phyloP scores from a whole-genome alignment of 2,888 invertebrate species.

The Adineta ricciae region DNA sequence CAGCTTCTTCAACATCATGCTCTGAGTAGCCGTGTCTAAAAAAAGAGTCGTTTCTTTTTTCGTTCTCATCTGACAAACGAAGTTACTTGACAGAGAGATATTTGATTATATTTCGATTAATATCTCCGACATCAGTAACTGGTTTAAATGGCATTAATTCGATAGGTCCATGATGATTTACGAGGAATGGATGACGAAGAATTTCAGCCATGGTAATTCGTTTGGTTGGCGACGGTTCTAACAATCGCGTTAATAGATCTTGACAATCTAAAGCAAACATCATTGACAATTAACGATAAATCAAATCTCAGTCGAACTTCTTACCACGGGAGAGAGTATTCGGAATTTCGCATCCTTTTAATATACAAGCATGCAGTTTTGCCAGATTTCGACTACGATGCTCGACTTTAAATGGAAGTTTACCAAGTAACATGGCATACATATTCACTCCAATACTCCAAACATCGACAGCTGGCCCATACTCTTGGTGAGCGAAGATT shows the following conservation, averaged over 20 bases:
- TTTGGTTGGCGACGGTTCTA: slow-evolving; percentile 38
- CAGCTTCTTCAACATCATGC: slow-evolving; percentile 30
- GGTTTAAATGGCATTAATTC: slow-evolving; percentile 33
- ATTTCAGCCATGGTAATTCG: slow-evolving; percentile 40
- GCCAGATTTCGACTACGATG: slow-evolving; percentile 39
- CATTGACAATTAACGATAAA: background rate
- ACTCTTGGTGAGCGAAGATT: slow-evolving; percentile 41
- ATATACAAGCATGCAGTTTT: slow-evolving; percentile 40
- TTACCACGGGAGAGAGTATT: slow-evolving; percentile 39
- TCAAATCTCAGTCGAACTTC: background rate
- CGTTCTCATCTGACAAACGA: too few species aligned
- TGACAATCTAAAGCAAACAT: slow-evolving; percentile 39
- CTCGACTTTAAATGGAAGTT: slow-evolving; percentile 41
- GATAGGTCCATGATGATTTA: slow-evolving; percentile 36
- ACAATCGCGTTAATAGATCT: slow-evolving; percentile 38
- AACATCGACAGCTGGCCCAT: slow-evolving; percentile 42
- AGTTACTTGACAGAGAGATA: slow-evolving; percentile 32
- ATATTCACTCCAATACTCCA: slow-evolving; percentile 45
- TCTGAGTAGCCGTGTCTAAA: slow-evolving; percentile 29
- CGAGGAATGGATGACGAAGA: slow-evolving; percentile 40
- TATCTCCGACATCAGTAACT: slow-evolving; percentile 25
- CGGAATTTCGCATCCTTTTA: slow-evolving; percentile 41
- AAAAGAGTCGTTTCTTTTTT: background rate
- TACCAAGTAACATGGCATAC: slow-evolving; percentile 42
- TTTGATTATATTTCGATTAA: slow-evolving; percentile 29